Percentiles rank a stretch among this genome's conserved stretches.
Evolutionary conservation across 2,888 invertebrate species (phyloP).

Genomic region (Lomographa bimaculata): DNA sequence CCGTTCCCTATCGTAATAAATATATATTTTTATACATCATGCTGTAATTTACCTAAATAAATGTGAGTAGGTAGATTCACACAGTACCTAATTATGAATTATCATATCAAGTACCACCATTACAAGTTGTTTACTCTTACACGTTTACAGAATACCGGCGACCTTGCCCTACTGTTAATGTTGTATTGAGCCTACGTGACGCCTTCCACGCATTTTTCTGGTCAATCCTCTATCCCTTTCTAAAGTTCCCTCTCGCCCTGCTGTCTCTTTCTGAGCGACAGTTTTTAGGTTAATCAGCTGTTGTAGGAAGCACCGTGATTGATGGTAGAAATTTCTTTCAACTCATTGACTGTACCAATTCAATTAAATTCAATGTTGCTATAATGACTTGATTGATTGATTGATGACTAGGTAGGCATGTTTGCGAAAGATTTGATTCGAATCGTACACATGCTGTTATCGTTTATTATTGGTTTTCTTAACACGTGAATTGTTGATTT

Average conservation of each 20-base stretch:
- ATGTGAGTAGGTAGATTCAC: too few relatives aligned
- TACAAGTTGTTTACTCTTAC: conserved; percentile 26
- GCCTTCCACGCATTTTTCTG: conserved; percentile 51
- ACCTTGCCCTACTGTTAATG: conserved; percentile 58
- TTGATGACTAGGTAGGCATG: conserved; percentile 1
- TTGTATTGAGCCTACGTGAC: conserved; percentile 63
- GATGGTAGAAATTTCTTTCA: conserved; percentile 38
- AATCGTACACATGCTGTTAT: too few relatives aligned
- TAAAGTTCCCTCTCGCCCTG: conserved; percentile 29
- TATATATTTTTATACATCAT: too few relatives aligned
- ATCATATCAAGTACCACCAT: conserved; percentile 13
- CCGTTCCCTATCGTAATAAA: too few relatives aligned
- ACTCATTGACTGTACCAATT: conserved; percentile 27
- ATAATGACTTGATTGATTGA: conserved; percentile 4
- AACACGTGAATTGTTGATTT: too few relatives aligned
- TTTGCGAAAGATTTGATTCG: conserved; percentile 5
- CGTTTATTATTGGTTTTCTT: too few relatives aligned
- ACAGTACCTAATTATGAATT: too few relatives aligned
- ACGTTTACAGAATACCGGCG: conserved; percentile 37
- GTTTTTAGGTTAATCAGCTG: conserved; percentile 58
- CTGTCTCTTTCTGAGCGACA: conserved; percentile 23
- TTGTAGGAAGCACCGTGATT: conserved; percentile 38
- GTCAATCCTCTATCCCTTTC: conserved; percentile 43
- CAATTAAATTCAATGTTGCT: conserved; percentile 6
- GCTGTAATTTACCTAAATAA: too few relatives aligned